Evolutionary conservation across 2,888 invertebrate genomes (phyloP).

Genomic region (Sminthurinus aureus): DNA sequence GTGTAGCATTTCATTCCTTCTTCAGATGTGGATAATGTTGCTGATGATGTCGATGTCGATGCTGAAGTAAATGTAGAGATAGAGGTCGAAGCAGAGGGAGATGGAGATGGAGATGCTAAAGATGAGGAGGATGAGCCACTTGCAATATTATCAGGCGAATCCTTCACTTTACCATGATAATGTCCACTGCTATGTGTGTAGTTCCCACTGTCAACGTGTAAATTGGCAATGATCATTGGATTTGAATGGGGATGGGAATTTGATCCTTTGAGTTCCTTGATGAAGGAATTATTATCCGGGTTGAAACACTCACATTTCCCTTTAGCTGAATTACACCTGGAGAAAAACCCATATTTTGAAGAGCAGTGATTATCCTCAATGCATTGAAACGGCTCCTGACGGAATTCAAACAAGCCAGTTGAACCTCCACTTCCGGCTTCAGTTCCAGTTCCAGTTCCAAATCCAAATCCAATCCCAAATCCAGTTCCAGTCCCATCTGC

Average conservation of each 20-base stretch:
- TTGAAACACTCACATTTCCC: conserved; percentile 54
- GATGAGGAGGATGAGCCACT: conserved; percentile 40
- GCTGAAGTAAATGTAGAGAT: no score
- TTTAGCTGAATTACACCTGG: conserved; percentile 47
- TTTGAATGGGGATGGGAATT: no score
- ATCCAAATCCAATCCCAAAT: neutral
- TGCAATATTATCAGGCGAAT: neutral
- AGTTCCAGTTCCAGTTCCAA: neutral
- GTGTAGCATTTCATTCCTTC: conserved; percentile 47
- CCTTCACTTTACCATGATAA: neutral
- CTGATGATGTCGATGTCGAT: conserved; percentile 45
- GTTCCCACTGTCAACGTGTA: no score
- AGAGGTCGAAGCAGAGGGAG: no score
- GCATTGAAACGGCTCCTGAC: conserved; percentile 42
- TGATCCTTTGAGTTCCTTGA: conserved; percentile 8
- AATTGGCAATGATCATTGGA: no score
- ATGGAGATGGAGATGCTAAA: neutral
- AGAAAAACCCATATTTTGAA: conserved; percentile 47
- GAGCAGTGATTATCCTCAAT: conserved; percentile 49
- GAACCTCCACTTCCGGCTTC: neutral
- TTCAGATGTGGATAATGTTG: neutral
- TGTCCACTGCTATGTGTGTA: no score
- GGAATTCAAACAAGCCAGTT: neutral
- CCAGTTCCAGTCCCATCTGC: neutral
- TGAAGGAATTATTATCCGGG: conserved; percentile 34